Base-by-base conservation (phyloP, 2,113 vertebrate genomes). In the Mastomys natalensis region DNA sequence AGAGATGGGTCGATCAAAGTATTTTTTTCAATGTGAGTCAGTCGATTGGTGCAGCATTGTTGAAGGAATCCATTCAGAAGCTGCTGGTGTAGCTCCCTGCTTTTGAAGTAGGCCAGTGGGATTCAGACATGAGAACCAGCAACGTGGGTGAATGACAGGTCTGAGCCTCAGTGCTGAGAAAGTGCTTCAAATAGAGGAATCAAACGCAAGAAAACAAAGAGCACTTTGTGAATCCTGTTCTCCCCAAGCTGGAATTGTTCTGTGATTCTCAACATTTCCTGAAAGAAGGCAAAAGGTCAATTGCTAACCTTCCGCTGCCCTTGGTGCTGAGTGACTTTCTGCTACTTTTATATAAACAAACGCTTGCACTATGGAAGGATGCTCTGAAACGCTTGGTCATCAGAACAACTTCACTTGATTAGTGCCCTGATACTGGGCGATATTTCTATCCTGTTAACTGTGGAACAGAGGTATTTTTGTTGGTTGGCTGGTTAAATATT, bases 161-260 rank as follows among this genome's bases (percentile, higher is more conserved):
- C 62, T 87, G 93, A 64, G 90, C 85, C 31, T 85, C 90, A 22
- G 85, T 80, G 91, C 84, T 96, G 93, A 84, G 89, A 95, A 96
- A 96, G 70, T 94, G 81, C 81, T 92, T 84, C 58, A 62, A 96
- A 93, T 89, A 93, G 58, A 96, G 86, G 97, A 90, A 96, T 96
- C 84, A 96, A 96, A 93, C 72, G n/a, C n/a, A 81, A 93, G 74
- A 91, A 97, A 87, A 97, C 92, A 96, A 86, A 96, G 22, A 94
- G 60, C 40, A 91, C 90, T 82, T 91, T 96, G 94, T 95, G 96
- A 22, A 11, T 91, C 66, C 90, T 92, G 48, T 77, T 92, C 58
- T 94, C n/a, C 31, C 53, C 13, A 72, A 92, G 82, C 58, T 68
- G 92, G 58, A 84, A 87, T 95, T 87, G 72, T 94, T 89, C 29